phyloP scores from a whole-genome alignment of 2,888 invertebrate species.

The Eucera pruinosa region DNA sequence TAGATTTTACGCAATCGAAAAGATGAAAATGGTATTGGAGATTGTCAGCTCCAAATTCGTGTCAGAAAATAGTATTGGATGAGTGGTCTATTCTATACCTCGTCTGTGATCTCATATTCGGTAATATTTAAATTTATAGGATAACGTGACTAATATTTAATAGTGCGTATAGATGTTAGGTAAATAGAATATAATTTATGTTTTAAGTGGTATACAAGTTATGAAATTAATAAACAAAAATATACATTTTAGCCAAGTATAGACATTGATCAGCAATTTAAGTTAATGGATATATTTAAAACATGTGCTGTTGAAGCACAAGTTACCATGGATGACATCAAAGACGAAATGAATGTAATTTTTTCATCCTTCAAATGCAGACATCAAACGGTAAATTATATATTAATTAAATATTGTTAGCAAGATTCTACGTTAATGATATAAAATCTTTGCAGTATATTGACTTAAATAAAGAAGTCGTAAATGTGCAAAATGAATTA shows the following conservation, averaged over 20 bases:
- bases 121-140: not conserved
- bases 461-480: slow-evolving; percentile 72
- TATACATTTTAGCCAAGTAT: slow-evolving; percentile 42
- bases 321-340: slow-evolving; percentile 80
- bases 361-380: slow-evolving; percentile 74
- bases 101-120: too few species aligned
- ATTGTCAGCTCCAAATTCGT: too few species aligned
- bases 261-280: slow-evolving; percentile 72
- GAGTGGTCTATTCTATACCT: too few species aligned
- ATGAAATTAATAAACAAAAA: slow-evolving; percentile 5
- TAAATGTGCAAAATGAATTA: slow-evolving; percentile 74
- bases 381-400: slow-evolving; percentile 75
- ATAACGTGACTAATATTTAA: not conserved
- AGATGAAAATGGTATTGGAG: too few species aligned
- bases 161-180: not conserved
- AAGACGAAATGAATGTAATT: slow-evolving; percentile 77
- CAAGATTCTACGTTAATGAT: slow-evolving; percentile 1
- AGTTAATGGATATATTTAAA: slow-evolving; percentile 80
- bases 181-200: not conserved
- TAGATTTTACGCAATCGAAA: too few species aligned
- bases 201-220: not conserved
- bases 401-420: slow-evolving; percentile 1
- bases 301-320: slow-evolving; percentile 81
- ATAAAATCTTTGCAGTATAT: slow-evolving; percentile 70
- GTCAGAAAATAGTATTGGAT: too few species aligned